These are phyloP conservation scores for Ceyx cyanopectus DNA, from an alignment of 2,113 vertebrate genomes.

Conservation along the genomic window DNA sequence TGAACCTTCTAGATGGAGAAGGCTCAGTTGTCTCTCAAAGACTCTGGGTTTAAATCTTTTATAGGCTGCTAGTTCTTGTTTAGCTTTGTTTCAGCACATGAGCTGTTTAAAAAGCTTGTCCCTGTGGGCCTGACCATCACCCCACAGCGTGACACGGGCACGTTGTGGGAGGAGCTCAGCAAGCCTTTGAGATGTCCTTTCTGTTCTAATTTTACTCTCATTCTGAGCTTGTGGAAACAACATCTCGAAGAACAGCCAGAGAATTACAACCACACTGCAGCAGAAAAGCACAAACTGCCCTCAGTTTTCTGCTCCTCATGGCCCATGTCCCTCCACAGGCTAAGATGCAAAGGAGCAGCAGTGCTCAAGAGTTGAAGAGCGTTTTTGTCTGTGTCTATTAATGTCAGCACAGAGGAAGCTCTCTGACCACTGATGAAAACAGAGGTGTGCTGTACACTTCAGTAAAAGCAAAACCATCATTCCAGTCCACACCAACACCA, in stretches of 20 bases:
- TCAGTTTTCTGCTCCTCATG: neutral
- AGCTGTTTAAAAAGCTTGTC: neutral
- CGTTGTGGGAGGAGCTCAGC: neutral
- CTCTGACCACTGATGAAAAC: neutral
- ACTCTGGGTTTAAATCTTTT: neutral
- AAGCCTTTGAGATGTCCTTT: neutral
- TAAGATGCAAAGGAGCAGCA: neutral
- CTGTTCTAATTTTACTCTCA: neutral
- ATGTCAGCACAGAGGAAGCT: neutral
- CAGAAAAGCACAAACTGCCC: neutral
- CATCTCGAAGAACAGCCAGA: neutral
- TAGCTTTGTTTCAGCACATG: neutral
- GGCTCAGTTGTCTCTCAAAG: neutral
- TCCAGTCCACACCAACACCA: rapidly evolving
- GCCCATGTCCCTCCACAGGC: neutral
- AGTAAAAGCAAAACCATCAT: neutral
- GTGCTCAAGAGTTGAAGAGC: neutral
- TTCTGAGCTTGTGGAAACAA: neutral
- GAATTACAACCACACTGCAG: neutral
- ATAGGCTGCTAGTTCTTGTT: neutral
- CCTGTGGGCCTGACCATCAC: neutral
- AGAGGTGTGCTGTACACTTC: neutral
- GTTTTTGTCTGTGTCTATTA: neutral
- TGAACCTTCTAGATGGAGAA: neutral
- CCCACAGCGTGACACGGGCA: neutral